These are phyloP conservation scores for Plutella xylostella DNA, from an alignment of 2,888 invertebrate species.

Conservation along the genomic window DNA sequence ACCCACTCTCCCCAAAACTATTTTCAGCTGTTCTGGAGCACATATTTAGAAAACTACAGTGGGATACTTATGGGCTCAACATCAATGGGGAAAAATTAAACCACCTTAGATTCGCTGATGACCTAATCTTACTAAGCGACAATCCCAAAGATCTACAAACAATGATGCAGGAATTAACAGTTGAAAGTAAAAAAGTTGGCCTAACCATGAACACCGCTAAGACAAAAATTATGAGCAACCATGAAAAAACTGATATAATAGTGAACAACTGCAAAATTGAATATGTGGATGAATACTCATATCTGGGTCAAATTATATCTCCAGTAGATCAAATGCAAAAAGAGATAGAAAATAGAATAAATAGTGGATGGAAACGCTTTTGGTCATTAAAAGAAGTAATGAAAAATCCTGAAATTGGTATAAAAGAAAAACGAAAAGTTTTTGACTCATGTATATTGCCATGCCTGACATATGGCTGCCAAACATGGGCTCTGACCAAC, in stretches of 20 bases:
- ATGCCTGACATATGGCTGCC: neutral
- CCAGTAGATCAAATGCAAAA: neutral
- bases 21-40: constrained; percentile 10
- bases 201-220: neutral
- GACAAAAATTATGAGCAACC: neutral
- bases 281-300: neutral
- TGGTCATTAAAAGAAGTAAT: constrained; percentile 2
- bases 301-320: neutral
- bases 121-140: neutral
- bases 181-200: neutral
- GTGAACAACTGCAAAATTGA: neutral
- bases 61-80: neutral
- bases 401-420: neutral
- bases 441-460: constrained; percentile 1
- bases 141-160: neutral
- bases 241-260: neutral
- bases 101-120: constrained; percentile 1
- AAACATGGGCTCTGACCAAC: constrained; percentile 1
- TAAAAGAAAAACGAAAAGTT: neutral
- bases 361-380: neutral
- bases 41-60: constrained; percentile 4
- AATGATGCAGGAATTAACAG: neutral
- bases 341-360: neutral
- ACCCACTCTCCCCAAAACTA: constrained; percentile 10
- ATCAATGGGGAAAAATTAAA: neutral